Percentiles rank a stretch among this genome's conserved stretches.
Conservation (phyloP, 2,113 vertebrate species). For the Ovibos moschatus region DNA sequence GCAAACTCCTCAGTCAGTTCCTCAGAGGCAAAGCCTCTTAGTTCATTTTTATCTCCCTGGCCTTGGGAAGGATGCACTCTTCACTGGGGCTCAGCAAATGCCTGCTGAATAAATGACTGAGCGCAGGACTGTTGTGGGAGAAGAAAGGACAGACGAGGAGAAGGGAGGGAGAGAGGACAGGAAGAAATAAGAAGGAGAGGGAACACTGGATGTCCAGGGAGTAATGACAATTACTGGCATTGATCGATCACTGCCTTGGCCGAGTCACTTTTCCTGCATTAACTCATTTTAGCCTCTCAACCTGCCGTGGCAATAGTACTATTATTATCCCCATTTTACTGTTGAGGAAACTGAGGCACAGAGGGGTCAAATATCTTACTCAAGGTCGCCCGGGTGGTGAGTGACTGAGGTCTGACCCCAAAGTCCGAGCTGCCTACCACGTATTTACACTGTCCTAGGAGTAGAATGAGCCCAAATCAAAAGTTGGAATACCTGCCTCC, state of each 20-base stretch:
- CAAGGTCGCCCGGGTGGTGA: neutral
- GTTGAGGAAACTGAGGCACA: conserved; percentile 27
- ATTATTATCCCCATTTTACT: conserved; percentile 38
- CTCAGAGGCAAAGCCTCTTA: neutral
- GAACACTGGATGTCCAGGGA: conserved; percentile 35
- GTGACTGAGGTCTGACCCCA: neutral
- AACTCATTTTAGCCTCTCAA: conserved; percentile 40
- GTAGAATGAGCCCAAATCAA: neutral
- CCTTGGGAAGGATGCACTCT: neutral
- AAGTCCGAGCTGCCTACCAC: neutral
- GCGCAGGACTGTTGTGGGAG: neutral
- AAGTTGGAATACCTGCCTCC: neutral
- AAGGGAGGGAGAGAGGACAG: neutral
- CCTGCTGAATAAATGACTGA: neutral
- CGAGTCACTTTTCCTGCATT: conserved; percentile 37
- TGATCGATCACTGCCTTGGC: conserved; percentile 52
- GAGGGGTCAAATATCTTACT: neutral
- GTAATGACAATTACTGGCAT: conserved; percentile 55
- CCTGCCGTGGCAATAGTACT: neutral
- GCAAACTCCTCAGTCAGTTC: neutral
- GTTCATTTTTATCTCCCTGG: neutral
- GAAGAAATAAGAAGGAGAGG: neutral
- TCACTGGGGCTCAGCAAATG: neutral
- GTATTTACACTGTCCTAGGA: neutral
- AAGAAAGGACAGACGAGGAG: no score